Base-by-base conservation (phyloP, 1,140 invertebrate species). In the Himalopsyche phryganea region DNA sequence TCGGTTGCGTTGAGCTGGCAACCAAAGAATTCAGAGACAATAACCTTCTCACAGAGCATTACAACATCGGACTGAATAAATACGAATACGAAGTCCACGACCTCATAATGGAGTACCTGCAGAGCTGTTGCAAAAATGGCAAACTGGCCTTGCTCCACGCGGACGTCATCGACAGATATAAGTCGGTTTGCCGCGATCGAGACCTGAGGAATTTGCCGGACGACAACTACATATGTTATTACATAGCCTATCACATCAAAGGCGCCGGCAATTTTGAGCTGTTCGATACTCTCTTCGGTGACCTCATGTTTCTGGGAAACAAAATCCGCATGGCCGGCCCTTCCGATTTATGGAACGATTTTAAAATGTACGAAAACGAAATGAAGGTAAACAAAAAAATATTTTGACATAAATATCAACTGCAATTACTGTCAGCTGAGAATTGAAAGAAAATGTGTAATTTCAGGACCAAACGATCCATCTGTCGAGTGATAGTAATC, bases 81-180 rank as follows among this genome's bases (percentile, higher is more conserved):
- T 63, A 63, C 36, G 51, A 63, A 44, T 63, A 63, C 44, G 61
- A 63, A 53, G 33, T 63, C 2, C 57, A 59, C 33, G 61, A 63
- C 51, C 48, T 60, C 49, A 60, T 63, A 1, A 40, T 60, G 36
- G 18, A 48, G 6, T 52, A 63, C 36, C 49, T 63, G 20, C 60
- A 53, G 51, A 38, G 32, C 18, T 19, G 11, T 14, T 15, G 44
- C 15, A 55, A 9, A 3, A 32, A 50, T 11, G 52, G 57, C 7
- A 36, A 60, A n/a, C 18, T 60, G 20, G 53, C 49, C 41, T 56
- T 23, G 19, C 33, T 63, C 35, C 61, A 63, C 38, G 5, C 50
- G 20, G 28, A 50, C 9, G 17, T 63, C n/a, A 35, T 63, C 1
- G 17, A 42, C 7, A 57, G 57, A 49, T 63, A 63, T 44, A 41